Evolutionary conservation across 2,113 vertebrate genomes (phyloP), one percentile per base, ranked within the genome.

Genomic region (Dendropsophus ebraccatus): DNA sequence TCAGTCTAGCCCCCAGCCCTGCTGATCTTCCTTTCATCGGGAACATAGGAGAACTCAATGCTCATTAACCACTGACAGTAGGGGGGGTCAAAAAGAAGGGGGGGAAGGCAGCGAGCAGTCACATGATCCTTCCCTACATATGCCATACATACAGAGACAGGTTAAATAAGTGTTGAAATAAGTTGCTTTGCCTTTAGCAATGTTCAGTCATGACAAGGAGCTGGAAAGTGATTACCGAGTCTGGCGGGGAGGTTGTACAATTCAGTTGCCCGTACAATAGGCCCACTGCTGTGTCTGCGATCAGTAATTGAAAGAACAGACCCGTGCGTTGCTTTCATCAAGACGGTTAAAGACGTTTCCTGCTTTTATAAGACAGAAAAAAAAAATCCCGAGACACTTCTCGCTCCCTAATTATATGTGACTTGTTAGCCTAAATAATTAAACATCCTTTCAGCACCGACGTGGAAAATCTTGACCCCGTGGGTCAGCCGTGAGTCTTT

Each of bases 371-470:
- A 92, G 84, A 1, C 4, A 12, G 89, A 41, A 41, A 41, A 41
- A 41, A 88, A 87, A 92, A 89, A 91, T 90, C 90, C 88, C 88
- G 89, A 92, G 90, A 88, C 88, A 87, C 89, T 92, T 91, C 72
- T 88, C 88, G 86, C 91, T 88, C 87, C 89, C 88, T 90, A 91
- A 89, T 88, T 91, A 88, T 76, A 85, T 90, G 90, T 91, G 91
- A 92, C 93, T 91, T 92, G 90, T 89, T 88, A 88, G 84, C 89
- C 76, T 87, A 89, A 92, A 90, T 89, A 90, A 90, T 81, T 0
- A 65, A 89, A 90, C 88, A 87, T 89, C 87, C 85, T 91, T 92
- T 90, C 81, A 87, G 90, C 87, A 85, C 79, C 35, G 77, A 76
- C 41, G 52, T 60, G 84, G 84, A 86, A 86, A 86, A 80, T 72